These are phyloP conservation scores for Scaptomyza pallida DNA, from an alignment of 1,140 invertebrate species.

Conservation along the genomic window DNA sequence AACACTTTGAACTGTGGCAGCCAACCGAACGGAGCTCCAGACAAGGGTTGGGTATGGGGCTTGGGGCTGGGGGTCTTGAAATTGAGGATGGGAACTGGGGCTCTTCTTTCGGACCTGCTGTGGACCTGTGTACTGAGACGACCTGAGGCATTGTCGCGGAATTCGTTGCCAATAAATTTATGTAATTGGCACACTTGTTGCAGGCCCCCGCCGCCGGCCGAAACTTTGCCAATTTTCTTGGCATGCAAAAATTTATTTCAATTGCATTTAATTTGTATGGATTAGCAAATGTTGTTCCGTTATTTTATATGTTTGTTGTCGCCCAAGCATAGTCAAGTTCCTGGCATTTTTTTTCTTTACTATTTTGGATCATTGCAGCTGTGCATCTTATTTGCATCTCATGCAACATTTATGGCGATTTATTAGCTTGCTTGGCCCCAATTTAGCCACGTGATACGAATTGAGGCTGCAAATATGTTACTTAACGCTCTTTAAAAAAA, in stretches of 20 bases:
- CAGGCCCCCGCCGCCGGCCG: constrained; percentile 41
- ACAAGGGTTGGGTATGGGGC: not conserved
- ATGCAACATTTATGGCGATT: constrained; percentile 63
- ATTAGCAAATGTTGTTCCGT: constrained; percentile 66
- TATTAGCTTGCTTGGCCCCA: constrained; percentile 58
- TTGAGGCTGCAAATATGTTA: not conserved
- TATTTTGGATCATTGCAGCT: constrained; percentile 5
- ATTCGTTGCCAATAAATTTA: constrained; percentile 81
- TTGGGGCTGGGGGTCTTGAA: not conserved
- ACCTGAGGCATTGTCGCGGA: constrained; percentile 31
- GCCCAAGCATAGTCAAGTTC: not conserved
- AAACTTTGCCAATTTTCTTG: constrained; percentile 52
- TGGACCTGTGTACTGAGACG: not conserved
- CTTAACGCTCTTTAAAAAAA: no score
- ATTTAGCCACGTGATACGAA: constrained; percentile 38
- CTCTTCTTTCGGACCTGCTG: constrained; percentile 7
- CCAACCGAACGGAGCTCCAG: constrained; percentile 23
- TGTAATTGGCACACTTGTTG: constrained; percentile 80
- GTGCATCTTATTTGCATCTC: constrained; percentile 43
- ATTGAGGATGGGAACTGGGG: not conserved
- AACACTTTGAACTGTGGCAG: constrained; percentile 71
- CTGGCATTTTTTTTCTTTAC: constrained; percentile 5
- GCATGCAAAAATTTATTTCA: constrained; percentile 78
- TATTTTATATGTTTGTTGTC: constrained; percentile 5
- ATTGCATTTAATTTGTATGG: constrained; percentile 80